Conservation (phyloP, 2,113 vertebrate genomes). For the Dascyllus trimaculatus region DNA sequence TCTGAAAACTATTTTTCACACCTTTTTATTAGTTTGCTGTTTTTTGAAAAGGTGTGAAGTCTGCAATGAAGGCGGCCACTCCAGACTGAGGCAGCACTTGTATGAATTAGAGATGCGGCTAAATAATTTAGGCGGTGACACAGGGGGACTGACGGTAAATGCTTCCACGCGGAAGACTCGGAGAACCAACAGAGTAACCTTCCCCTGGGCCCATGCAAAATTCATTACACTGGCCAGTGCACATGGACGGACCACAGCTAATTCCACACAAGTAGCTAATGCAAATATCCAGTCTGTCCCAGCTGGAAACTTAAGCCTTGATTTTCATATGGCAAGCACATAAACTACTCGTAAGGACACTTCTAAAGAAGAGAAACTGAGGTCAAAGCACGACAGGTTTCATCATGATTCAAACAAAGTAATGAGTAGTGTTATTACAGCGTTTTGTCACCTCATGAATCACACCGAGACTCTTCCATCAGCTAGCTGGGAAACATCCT, state of each 20-base stretch:
- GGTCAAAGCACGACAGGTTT: neutral
- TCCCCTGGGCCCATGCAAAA: conserved; percentile 79
- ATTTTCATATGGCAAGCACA: conserved; percentile 19
- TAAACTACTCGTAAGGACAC: neutral
- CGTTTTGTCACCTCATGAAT: conserved; percentile 7
- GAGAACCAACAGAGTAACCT: conserved; percentile 77
- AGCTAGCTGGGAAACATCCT: neutral
- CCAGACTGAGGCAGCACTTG: conserved; percentile 58
- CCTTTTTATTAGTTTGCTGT: conserved; percentile 20
- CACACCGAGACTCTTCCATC: neutral
- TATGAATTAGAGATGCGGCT: conserved; percentile 84
- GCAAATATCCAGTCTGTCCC: conserved; percentile 43
- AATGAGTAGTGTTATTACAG: conserved; percentile 5
- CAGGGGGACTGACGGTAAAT: conserved; percentile 78
- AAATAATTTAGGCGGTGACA: conserved; percentile 84
- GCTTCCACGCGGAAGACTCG: conserved; percentile 79
- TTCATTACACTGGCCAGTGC: conserved; percentile 64
- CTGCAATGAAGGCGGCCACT: conserved; percentile 35
- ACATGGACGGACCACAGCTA: conserved; percentile 57
- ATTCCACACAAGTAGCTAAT: conserved; percentile 35
- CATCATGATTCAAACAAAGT: neutral
- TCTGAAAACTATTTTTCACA: conserved; percentile 15
- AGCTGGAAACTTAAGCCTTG: neutral
- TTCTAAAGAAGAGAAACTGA: neutral
- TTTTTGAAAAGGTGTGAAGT: conserved; percentile 71